Conservation (phyloP, 1,140 invertebrate genomes). For the Mercenaria mercenaria region DNA sequence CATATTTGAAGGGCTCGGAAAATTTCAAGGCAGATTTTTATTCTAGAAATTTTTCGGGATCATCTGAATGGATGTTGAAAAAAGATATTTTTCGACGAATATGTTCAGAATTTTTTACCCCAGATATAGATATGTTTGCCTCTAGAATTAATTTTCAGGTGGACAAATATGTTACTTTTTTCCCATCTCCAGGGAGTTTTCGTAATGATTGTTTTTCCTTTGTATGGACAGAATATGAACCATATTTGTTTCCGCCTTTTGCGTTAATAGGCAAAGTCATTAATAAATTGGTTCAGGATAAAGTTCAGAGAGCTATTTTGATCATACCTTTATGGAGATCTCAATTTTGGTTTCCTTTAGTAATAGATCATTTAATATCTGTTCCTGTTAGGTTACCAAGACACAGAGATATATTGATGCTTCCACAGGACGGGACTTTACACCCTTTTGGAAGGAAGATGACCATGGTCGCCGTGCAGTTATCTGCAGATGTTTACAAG, state of each 20-base stretch:
- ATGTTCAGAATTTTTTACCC: neutral
- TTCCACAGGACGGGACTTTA: neutral
- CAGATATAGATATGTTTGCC: slow-evolving; percentile 43
- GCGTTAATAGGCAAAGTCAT: neutral
- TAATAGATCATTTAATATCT: neutral
- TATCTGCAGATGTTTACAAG: slow-evolving; percentile 38
- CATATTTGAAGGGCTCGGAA: slow-evolving; percentile 48
- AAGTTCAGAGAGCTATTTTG: neutral
- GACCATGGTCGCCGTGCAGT: neutral
- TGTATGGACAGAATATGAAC: neutral
- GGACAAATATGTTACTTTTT: slow-evolving; percentile 5
- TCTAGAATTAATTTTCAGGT: neutral
- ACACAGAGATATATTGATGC: slow-evolving; percentile 28
- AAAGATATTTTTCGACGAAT: neutral
- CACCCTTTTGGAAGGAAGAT: neutral
- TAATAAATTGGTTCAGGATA: slow-evolving; percentile 21
- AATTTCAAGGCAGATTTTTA: too few relatives aligned
- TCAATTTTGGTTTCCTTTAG: neutral
- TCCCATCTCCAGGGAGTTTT: neutral
- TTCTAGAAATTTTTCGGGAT: slow-evolving; percentile 43
- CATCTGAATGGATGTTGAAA: slow-evolving; percentile 39
- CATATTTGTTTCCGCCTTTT: slow-evolving; percentile 35
- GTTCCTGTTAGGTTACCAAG: slow-evolving; percentile 32
- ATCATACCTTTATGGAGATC: neutral
- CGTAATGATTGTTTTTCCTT: neutral